phyloP scores from a whole-genome alignment of 2,113 vertebrate genomes.

The Dicrurus megarhynchus region DNA sequence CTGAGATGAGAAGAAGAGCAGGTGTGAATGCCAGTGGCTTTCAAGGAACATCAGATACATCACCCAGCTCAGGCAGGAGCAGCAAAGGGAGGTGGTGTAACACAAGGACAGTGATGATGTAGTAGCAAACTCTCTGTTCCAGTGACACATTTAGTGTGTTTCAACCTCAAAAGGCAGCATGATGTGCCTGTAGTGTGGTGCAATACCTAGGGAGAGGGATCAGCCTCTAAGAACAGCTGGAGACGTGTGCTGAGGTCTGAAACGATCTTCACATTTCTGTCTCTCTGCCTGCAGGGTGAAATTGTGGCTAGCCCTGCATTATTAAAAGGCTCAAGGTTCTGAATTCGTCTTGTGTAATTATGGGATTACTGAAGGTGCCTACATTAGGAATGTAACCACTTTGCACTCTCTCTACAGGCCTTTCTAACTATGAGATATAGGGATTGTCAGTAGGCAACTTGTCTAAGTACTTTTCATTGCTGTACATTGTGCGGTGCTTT shows the following conservation, averaged over 20 bases:
- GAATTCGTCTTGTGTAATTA: slow-evolving; percentile 25
- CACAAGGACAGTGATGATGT: background rate
- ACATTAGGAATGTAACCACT: background rate
- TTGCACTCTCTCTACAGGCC: background rate
- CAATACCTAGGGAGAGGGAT: background rate
- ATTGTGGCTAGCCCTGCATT: background rate
- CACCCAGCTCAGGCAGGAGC: background rate
- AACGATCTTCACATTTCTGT: background rate
- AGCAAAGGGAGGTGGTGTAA: background rate
- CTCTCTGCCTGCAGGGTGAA: background rate
- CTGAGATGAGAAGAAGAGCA: background rate
- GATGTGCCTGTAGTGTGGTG: background rate
- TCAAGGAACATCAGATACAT: background rate
- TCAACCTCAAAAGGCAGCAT: background rate
- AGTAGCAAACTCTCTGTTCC: background rate
- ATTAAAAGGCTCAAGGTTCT: background rate
- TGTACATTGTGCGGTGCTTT: background rate
- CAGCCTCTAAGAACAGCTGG: background rate
- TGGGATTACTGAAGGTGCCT: background rate
- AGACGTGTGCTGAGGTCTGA: background rate
- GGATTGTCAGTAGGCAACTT: background rate
- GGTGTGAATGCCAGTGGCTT: background rate
- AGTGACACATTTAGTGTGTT: background rate
- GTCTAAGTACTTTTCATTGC: background rate
- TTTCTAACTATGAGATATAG: background rate